Evolutionary conservation across 2,888 invertebrate genomes (phyloP).

Genomic region (Falcaria lacertinaria): DNA sequence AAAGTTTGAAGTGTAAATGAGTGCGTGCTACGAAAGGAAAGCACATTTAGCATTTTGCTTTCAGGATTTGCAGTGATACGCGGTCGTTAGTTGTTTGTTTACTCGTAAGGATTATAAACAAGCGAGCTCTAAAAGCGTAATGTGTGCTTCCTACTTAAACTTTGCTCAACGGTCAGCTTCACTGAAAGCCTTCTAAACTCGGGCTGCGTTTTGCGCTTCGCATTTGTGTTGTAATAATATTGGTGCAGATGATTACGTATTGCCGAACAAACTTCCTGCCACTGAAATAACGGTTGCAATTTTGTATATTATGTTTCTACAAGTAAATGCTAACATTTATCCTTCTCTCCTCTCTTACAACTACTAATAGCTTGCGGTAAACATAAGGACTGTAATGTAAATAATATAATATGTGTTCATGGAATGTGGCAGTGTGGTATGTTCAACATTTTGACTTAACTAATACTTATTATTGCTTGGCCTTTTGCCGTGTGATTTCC

Average conservation of each 20-base stretch:
- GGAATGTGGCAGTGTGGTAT: too few species aligned
- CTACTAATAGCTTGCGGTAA: neutral
- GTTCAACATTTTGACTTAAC: too few species aligned
- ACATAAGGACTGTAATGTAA: slow-evolving; percentile 1
- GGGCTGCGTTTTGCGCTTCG: slow-evolving; percentile 43
- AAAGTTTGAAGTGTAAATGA: slow-evolving; percentile 12
- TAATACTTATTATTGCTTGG: too few species aligned
- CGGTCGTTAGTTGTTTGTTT: slow-evolving; percentile 57
- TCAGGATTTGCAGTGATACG: slow-evolving; percentile 57
- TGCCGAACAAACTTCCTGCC: slow-evolving; percentile 20
- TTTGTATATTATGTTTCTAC: neutral
- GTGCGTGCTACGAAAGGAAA: slow-evolving; percentile 23
- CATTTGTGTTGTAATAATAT: slow-evolving; percentile 53
- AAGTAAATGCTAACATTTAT: neutral
- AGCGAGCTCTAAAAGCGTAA: slow-evolving; percentile 45
- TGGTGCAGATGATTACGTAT: slow-evolving; percentile 31
- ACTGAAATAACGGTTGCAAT: slow-evolving; percentile 2
- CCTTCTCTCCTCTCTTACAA: neutral
- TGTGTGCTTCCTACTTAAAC: slow-evolving; percentile 56
- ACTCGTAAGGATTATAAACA: slow-evolving; percentile 64
- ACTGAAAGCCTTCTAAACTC: slow-evolving; percentile 63
- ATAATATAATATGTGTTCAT: neutral
- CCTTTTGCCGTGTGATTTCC: too few species aligned
- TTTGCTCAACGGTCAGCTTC: slow-evolving; percentile 63
- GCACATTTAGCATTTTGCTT: slow-evolving; percentile 52